Evolutionary conservation across 2,888 invertebrate species (phyloP), one percentile per base, ranked within the genome.

Genomic region (Eucera pruinosa): DNA sequence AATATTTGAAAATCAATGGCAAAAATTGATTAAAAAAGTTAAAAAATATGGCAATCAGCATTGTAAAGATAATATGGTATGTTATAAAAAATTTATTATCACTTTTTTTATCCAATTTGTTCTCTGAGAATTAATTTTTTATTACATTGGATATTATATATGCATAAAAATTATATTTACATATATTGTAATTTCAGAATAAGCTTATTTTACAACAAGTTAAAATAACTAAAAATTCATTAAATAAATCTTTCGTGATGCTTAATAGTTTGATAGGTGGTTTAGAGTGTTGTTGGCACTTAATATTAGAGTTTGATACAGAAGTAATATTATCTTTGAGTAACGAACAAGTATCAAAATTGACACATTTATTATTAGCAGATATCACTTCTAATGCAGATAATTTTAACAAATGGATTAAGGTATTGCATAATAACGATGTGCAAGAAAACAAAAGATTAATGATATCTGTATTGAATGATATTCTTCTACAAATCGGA

Each of bases 31-130:
- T 45, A 69, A 83, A 54, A 84, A 76, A 47, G 72, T 88, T 55
- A 81, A 78, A 52, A 81, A 87, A 50, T 84, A 55, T 69, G 83
- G 73, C 18, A 77, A 87, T 58, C 65, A 82, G 1, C 70, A 60
- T 52, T 88, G 86, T 50, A 84, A 82, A 73, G 78, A 70, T 23
- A 75, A 68, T 25, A 83, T 91, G 89, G 91, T 91, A 80, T 57
- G 52, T 52, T 62, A 36, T 23, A 6, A 20, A 47, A 60, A 65
- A 57, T 69, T n/a, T 48, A n/a, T n/a, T 52, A 13, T 33, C 41
- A 25, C n/a, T 61, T 43, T 43, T 45, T 57, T 69, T 2, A 3
- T 11, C n/a, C 13, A 62, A 50, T n/a, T 33, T 25, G 25, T 20
- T 54, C 55, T 52, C 18, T 11, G 15, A 36, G 30, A 30, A 27